Conservation (phyloP, 2,888 invertebrate genomes). For the Mycogona germanica region DNA sequence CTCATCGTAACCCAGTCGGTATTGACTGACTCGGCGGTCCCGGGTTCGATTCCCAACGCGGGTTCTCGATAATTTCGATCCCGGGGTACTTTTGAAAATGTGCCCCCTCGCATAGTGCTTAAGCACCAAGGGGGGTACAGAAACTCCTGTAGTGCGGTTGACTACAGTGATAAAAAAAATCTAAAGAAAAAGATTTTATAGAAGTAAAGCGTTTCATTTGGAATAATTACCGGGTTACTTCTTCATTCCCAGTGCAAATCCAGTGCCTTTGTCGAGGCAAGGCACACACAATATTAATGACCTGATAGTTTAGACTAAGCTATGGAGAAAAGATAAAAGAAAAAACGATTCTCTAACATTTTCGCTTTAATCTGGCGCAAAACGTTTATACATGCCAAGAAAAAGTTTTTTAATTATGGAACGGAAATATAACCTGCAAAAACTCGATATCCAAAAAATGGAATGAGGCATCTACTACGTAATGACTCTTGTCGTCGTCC, state of each 20-base stretch:
- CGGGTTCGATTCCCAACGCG: no score
- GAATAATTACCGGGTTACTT: constrained; percentile 29
- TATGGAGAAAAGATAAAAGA: constrained; percentile 20
- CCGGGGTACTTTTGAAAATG: no score
- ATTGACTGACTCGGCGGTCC: no score
- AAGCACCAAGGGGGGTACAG: no score
- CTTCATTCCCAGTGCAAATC: constrained; percentile 32
- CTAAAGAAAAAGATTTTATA: no score
- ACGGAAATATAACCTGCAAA: constrained; percentile 29
- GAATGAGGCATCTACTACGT: constrained; percentile 27
- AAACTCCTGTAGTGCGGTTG: background rate
- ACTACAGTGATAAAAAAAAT: no score
- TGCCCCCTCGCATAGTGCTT: no score
- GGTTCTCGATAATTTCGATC: no score
- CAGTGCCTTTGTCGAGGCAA: constrained; percentile 30
- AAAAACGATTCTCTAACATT: background rate
- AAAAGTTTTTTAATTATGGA: background rate
- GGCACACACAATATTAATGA: constrained; percentile 32
- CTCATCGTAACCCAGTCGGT: no score
- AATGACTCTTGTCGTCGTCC: constrained; percentile 26
- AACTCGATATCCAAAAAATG: constrained; percentile 31
- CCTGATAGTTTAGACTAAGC: constrained; percentile 32
- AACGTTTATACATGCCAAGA: background rate
- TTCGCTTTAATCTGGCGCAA: background rate
- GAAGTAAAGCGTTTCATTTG: background rate